Evolutionary conservation across 2,797 vertebrate genomes (phyloP).

Genomic region (Hydrocynus forskahlii): DNA sequence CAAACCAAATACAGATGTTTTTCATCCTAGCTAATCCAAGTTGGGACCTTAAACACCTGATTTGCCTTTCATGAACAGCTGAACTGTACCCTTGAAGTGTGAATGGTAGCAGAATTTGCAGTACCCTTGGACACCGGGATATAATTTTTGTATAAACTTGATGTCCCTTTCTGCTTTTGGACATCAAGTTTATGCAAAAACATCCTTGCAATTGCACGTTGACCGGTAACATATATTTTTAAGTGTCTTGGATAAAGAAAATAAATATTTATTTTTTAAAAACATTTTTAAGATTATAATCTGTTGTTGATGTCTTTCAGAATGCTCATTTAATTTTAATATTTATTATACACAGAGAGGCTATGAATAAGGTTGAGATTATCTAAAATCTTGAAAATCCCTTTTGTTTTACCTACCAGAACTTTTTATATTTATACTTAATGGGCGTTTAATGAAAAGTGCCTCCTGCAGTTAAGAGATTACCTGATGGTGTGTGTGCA

Average conservation of each 20-base stretch:
- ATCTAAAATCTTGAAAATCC: too few species aligned
- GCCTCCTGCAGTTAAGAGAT: too few species aligned
- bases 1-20: constrained; percentile 33
- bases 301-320: background rate
- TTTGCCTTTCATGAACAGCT: background rate
- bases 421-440: too few species aligned
- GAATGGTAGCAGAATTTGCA: background rate
- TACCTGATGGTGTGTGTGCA: too few species aligned
- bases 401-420: too few species aligned
- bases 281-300: background rate
- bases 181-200: background rate
- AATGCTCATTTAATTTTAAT: too few species aligned
- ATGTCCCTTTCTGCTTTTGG: background rate
- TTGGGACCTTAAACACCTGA: background rate
- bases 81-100: background rate
- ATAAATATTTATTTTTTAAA: constrained; percentile 39
- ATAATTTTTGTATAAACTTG: too few species aligned
- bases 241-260: constrained; percentile 14
- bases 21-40: constrained; percentile 23
- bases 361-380: too few species aligned
- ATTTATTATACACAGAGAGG: too few species aligned
- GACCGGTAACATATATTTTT: background rate
- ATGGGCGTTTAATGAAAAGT: too few species aligned
- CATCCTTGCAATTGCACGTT: background rate
- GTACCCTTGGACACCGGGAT: background rate